Evolutionary conservation across 2,797 vertebrate species (phyloP).

Genomic region (Alca torda): DNA sequence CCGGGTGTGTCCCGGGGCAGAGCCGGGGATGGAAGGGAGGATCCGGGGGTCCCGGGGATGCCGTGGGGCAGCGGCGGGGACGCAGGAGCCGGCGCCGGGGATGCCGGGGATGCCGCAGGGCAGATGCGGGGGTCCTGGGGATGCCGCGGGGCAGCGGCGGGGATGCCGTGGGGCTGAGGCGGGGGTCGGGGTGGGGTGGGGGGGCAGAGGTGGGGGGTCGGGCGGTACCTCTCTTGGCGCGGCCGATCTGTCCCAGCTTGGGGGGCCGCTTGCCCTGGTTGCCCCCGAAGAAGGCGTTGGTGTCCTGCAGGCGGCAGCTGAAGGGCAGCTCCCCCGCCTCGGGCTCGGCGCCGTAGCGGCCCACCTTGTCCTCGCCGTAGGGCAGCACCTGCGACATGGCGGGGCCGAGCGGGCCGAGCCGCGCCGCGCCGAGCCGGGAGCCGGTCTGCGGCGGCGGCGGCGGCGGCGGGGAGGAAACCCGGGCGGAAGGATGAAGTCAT

Average conservation of each 20-base stretch:
- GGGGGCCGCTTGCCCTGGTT: slow-evolving; percentile 96
- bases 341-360: slow-evolving; percentile 90
- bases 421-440: slow-evolving; percentile 41
- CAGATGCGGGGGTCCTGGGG: background rate
- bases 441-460: slow-evolving; percentile 54
- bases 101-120: background rate
- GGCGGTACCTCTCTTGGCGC: slow-evolving; percentile 88
- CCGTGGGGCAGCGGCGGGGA: background rate
- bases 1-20: background rate
- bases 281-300: slow-evolving; percentile 91
- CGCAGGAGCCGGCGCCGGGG: background rate
- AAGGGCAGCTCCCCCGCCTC: slow-evolving; percentile 95
- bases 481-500: slow-evolving; percentile 96
- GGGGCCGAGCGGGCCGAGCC: slow-evolving; percentile 53
- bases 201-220: background rate
- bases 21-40: background rate
- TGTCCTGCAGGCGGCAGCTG: slow-evolving; percentile 98
- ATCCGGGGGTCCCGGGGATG: background rate
- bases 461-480: slow-evolving; percentile 94
- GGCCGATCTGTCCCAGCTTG: slow-evolving; percentile 95
- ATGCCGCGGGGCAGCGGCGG: background rate
- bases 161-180: background rate
- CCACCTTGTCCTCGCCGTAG: slow-evolving; percentile 97
- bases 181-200: background rate
- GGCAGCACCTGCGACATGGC: slow-evolving; percentile 97